Evolutionary conservation across 2,888 invertebrate species (phyloP), one percentile per base, ranked within the genome.

Genomic region (Macrophya alboannulata): DNA sequence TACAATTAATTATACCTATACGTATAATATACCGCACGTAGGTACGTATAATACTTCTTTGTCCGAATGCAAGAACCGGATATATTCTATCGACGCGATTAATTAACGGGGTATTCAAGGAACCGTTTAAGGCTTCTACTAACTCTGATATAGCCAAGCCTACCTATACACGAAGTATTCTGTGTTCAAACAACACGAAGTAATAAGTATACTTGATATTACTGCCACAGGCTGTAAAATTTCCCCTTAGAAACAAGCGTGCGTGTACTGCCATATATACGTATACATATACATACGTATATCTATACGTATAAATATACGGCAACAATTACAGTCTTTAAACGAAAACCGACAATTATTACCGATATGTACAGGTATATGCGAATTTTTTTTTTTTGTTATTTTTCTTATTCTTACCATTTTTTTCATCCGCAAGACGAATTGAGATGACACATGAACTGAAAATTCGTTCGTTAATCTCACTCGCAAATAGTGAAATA

Each of bases 101-200:
- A 55, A 37, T 77, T 77, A 77, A 51, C 77, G 77, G 12, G n/a
- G 25, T 51, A 77, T 77, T 51, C 77, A 31, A 77, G 43, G 31
- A 77, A 77, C 17, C 77, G 55, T 77, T 77, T 37, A 55, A 37
- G 71, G 71, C 71, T 71, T 71, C 71, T 10, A n/a, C 15, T 37
- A 48, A 45, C 40, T 74, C 25, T 43, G 12, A 74, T 43, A 48
- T 21, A n/a, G 43, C 17, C 25, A 17, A 72, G 37, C 25, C 25
- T 68, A 15, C 25, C 25, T 68, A 15, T 68, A 68, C 10, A 21
- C 40, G 17, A 37, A 40, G n/a, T n/a, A 17, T 45, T 43, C 5
- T 8, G 43, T 45, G 74, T 74, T 74, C 4, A 21, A 45, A 48
- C 45, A 76, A 25, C 43, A 76, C 43, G n/a, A 21, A 15, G 12